Evolutionary conservation across 2,113 vertebrate species (phyloP), one percentile per base, ranked within the genome.

Genomic region (Abramis brama): DNA sequence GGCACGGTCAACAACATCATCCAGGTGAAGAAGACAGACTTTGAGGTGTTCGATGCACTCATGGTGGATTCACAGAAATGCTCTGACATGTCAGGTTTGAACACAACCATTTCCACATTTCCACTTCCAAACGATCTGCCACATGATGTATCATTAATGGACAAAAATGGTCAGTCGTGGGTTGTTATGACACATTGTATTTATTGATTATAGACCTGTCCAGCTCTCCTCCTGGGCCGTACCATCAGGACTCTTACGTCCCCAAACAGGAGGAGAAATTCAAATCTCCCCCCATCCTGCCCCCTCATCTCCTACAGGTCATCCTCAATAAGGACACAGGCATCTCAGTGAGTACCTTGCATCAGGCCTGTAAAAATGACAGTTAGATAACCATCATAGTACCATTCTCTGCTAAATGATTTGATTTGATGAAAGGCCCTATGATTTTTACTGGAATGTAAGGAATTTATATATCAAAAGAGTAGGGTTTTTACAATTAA

Each of bases 261-360:
- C 96, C 94, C 10, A 99, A 98, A 91, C 96, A 96, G n/a, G 98
- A 99, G 64, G 98, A 99, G 83, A 96, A 96, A 86, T 96, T 97
- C 64, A 99, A 98, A 87, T 96, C 96, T 0, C 98, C 97, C 0
- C 98, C 98, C 27, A 99, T 99, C 66, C 96, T 99, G 0, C 98
- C 98, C 0, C 98, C 98, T 0, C 98, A 99, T 86, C 95, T 99
- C 71, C 93, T 99, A 11, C 98, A 99, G 92, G 98, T 99, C 92
- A 99, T 99, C 92, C 96, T 99, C 80, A 99, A 99, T 91, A 99
- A 98, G 94, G 98, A 99, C 95, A 99, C 98, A 0, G 97, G 97
- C 30, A 98, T 99, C 87, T 99, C 98, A 17, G 98, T 99, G 94
- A 97, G 98, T 96, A 19, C 11, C 2, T 74, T 6, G 43, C 71